These are phyloP conservation scores for Clostera curtula DNA, from an alignment of 2,888 invertebrate genomes.

Conservation along the genomic window DNA sequence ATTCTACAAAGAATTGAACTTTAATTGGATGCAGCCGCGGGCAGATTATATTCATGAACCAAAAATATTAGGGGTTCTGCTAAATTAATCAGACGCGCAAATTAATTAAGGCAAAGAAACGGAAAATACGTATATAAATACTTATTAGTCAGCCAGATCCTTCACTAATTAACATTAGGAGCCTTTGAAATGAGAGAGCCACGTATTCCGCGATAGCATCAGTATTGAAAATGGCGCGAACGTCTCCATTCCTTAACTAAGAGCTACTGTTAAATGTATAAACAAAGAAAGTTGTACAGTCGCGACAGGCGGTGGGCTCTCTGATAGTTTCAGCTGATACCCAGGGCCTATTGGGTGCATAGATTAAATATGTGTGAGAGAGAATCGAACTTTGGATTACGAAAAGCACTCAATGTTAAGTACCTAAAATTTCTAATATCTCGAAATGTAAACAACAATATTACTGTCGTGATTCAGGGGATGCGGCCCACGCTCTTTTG, in stretches of 20 bases:
- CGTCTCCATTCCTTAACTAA: background rate
- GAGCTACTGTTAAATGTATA: conserved; percentile 5
- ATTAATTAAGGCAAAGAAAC: no score
- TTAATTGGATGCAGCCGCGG: no score
- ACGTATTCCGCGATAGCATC: background rate
- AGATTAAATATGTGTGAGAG: background rate
- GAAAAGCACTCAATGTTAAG: background rate
- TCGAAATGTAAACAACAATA: no score
- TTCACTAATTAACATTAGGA: background rate
- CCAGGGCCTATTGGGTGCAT: conserved; percentile 8
- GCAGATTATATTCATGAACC: no score
- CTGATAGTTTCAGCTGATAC: conserved; percentile 16
- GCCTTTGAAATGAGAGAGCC: background rate
- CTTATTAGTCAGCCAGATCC: no score
- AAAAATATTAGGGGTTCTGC: no score
- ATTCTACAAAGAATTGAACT: no score
- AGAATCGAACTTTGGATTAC: background rate
- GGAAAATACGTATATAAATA: no score
- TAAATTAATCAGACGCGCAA: no score
- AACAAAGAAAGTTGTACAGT: conserved; percentile 11
- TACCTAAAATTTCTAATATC: no score
- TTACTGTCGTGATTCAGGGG: no score
- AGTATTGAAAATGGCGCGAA: background rate
- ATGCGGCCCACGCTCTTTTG: no score
- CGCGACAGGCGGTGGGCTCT: conserved; percentile 2